Evolutionary conservation across 2,113 vertebrate genomes (phyloP), one percentile per base, ranked within the genome.

Genomic region (Propithecus coquereli): DNA sequence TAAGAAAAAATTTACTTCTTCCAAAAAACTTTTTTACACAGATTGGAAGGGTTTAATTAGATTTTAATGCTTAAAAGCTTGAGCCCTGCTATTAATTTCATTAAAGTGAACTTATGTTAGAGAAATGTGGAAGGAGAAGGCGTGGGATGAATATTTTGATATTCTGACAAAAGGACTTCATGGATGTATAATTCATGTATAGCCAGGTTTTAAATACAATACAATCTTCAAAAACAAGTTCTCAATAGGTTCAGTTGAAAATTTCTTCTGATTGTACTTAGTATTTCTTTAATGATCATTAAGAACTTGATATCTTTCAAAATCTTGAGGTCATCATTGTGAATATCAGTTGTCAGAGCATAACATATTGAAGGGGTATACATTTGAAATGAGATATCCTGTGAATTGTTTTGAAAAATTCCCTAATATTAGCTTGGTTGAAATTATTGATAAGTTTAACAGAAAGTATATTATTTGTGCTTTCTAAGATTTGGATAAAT

Each of bases 401-500:
- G 20, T 17, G 40, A 63, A 50, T 57, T 77, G 18, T 93, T 87
- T 90, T 34, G 32, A 79, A 68, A 82, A 82, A 74, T 93, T 87
- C n/a, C 1, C 23, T 74, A 27, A 45, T 82, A n/a, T 47, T 83
- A 63, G 61, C 37, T 77, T 79, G 45, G 18, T 87, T 82, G 63
- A 83, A 83, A 82, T 90, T 52, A 86, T 81, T 70, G 22, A 17
- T 74, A 90, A 50, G 4, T 73, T 73, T 30, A 9, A 13, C 11
- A 23, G 11, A 66, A 76, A 59, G 73, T 37, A 16, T 40, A 27
- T 73, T 37, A 80, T 57, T 76, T 81, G 27, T 86, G 27, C 71
- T 82, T 92, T 59, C 54, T 81, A 43, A 90, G 17, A 82, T 93
- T 90, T 90, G 17, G 23, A 47, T 95, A 86, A 93, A 74, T 73